Conservation (phyloP, 2,113 vertebrate genomes). For the Dermatemys mawii region DNA sequence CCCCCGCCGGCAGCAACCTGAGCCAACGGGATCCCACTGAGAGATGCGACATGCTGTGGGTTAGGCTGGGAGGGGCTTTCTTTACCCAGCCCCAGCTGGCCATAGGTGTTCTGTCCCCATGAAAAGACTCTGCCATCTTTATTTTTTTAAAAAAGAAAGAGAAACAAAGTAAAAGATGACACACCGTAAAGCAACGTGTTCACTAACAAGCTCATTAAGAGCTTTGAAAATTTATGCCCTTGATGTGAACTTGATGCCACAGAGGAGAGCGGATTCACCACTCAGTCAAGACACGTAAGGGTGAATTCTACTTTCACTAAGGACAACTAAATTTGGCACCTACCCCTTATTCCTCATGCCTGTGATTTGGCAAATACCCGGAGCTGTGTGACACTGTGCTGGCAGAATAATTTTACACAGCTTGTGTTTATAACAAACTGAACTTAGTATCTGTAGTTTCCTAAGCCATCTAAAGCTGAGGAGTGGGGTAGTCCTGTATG, state of each 20-base stretch:
- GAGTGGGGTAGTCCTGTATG: no score
- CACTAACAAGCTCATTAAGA: neutral
- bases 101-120: constrained; percentile 86
- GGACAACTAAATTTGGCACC: no score
- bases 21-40: constrained; percentile 86
- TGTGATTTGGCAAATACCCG: no score
- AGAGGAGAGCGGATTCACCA: neutral
- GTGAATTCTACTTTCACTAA: neutral
- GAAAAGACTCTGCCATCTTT: constrained; percentile 88
- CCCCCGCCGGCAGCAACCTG: constrained; percentile 87
- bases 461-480: no score
- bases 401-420: no score
- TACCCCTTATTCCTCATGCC: no score
- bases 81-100: constrained; percentile 87
- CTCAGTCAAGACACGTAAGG: neutral
- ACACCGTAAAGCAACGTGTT: neutral
- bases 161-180: neutral
- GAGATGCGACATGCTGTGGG: constrained; percentile 82
- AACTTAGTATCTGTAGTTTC: no score
- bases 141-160: neutral
- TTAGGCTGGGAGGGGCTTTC: constrained; percentile 66
- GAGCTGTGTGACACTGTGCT: no score
- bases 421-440: no score
- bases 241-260: neutral
- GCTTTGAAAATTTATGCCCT: neutral